A percentile compares a stretch with the other conserved stretches of the same genome.
These are phyloP conservation scores for Ecliptopera silaceata DNA, from an alignment of 2,888 invertebrate species.

Conservation along the genomic window DNA sequence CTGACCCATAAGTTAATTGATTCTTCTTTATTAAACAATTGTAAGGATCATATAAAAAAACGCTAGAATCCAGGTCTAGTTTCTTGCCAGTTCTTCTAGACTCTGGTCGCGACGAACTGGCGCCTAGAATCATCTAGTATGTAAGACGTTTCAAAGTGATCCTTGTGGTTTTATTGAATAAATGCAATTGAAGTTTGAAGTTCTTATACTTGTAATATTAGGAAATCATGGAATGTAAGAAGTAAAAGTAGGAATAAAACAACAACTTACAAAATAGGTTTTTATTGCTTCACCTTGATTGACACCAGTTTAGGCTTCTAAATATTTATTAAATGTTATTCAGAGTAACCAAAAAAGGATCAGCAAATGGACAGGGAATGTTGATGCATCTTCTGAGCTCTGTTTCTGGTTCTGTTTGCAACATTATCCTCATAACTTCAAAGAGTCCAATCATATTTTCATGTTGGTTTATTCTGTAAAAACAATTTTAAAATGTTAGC, in stretches of 20 bases:
- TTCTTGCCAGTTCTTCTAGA: too few species aligned
- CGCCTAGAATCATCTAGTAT: too few species aligned
- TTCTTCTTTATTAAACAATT: too few species aligned
- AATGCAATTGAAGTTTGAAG: too few species aligned
- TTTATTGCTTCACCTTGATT: not conserved
- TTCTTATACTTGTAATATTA: too few species aligned
- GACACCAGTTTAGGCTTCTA: not conserved
- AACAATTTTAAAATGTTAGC: slow-evolving; percentile 5
- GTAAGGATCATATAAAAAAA: too few species aligned
- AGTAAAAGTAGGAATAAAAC: not conserved
- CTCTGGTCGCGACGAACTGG: too few species aligned
- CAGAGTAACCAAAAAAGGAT: not conserved
- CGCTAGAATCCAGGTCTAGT: too few species aligned
- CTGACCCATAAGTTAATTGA: too few species aligned
- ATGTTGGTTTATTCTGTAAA: slow-evolving; percentile 32
- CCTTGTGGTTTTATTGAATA: too few species aligned
- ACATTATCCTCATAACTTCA: not conserved
- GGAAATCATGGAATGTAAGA: too few species aligned
- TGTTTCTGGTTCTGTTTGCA: not conserved
- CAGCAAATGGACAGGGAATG: not conserved
- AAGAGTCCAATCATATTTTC: slow-evolving; percentile 2
- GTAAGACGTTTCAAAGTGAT: too few species aligned
- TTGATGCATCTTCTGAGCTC: not conserved
- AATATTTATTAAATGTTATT: not conserved
- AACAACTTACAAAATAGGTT: not conserved